Percentiles rank a stretch among this genome's conserved stretches.
These are phyloP conservation scores for Phytoseiulus persimilis DNA, from an alignment of 2,888 invertebrate species.

Conservation along the genomic window DNA sequence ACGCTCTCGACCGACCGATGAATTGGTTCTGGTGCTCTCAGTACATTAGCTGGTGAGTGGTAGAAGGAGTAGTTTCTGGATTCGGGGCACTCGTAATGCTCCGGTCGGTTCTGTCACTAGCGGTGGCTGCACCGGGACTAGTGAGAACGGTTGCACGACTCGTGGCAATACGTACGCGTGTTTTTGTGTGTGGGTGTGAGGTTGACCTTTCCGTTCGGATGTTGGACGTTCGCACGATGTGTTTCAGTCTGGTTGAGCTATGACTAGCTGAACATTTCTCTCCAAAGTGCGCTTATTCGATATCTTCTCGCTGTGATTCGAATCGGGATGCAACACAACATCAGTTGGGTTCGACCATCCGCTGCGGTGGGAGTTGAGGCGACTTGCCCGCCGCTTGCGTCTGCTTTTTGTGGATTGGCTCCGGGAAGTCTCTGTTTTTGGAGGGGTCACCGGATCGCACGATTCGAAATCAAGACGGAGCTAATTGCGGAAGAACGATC, in stretches of 20 bases:
- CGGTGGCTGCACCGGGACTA: too few relatives aligned
- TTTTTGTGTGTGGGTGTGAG: neutral
- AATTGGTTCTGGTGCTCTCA: neutral
- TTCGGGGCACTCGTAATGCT: neutral
- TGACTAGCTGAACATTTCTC: conserved; percentile 20
- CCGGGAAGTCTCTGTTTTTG: neutral
- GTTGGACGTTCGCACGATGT: conserved; percentile 33
- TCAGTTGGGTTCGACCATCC: neutral
- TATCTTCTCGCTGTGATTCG: neutral
- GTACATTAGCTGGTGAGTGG: neutral
- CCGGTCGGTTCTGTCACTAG: too few relatives aligned
- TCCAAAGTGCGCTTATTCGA: neutral
- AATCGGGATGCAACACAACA: neutral
- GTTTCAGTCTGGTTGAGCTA: conserved; percentile 38
- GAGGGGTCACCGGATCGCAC: neutral
- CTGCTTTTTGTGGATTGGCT: neutral
- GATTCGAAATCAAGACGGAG: neutral
- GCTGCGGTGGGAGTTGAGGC: neutral
- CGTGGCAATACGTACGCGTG: neutral
- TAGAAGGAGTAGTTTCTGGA: neutral
- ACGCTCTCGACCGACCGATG: neutral
- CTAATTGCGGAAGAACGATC: neutral
- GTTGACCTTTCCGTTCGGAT: neutral
- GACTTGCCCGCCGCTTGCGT: neutral
- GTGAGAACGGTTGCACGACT: neutral